Evolutionary conservation across 2,888 invertebrate genomes (phyloP).

Genomic region (Diarsia brunnea): DNA sequence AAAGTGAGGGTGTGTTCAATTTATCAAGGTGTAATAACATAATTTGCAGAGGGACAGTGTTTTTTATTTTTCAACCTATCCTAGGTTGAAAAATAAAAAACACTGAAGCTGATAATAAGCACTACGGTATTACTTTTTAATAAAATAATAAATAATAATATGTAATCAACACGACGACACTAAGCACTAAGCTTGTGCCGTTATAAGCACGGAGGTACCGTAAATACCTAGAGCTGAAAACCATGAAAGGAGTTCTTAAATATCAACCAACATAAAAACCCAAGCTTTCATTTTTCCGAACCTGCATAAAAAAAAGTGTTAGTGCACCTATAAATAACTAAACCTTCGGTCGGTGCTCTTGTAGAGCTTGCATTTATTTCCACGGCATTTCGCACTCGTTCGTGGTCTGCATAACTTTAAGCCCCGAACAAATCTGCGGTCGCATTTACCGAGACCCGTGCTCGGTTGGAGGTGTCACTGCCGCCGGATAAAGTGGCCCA

Average conservation of each 20-base stretch:
- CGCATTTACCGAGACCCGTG: slow-evolving; percentile 37
- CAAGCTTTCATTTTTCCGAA: neutral
- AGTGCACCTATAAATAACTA: slow-evolving; percentile 1
- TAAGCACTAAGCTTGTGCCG: neutral
- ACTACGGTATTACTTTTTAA: neutral
- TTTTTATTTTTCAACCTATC: too few species aligned
- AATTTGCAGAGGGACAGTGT: neutral
- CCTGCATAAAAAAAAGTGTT: neutral
- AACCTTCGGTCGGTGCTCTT: slow-evolving; percentile 20
- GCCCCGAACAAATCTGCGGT: slow-evolving; percentile 53
- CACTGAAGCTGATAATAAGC: neutral
- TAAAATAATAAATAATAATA: too few species aligned
- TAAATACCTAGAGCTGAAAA: neutral
- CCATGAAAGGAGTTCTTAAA: too few species aligned
- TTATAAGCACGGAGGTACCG: neutral
- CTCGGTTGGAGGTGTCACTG: slow-evolving; percentile 32
- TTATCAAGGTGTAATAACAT: neutral
- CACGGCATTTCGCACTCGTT: slow-evolving; percentile 39
- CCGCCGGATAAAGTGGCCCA: slow-evolving; percentile 8
- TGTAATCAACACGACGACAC: neutral
- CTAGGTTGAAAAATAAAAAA: neutral
- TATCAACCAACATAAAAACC: neutral
- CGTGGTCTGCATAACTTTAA: slow-evolving; percentile 56
- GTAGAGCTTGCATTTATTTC: slow-evolving; percentile 43
- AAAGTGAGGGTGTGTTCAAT: neutral